Conservation (phyloP, 2,113 vertebrate species). For the Ceuthmochares aereus region DNA sequence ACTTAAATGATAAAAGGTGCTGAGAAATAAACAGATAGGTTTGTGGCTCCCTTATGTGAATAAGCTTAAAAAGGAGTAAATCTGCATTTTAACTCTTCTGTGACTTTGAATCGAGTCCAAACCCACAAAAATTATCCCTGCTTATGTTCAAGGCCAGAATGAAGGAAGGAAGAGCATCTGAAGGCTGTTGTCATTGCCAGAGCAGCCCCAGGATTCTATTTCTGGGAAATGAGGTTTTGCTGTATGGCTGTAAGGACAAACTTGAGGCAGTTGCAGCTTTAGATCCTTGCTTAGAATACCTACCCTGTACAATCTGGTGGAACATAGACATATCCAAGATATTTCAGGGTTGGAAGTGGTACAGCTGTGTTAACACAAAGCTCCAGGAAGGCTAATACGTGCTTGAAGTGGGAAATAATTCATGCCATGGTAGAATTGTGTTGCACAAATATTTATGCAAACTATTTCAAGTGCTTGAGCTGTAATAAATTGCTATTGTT, state of each 20-base stretch:
- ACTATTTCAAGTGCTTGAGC: background rate
- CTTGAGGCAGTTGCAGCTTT: background rate
- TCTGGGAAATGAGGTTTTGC: background rate
- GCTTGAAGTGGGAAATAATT: background rate
- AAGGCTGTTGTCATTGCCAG: background rate
- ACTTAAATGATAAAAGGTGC: conserved; percentile 19
- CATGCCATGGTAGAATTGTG: rapidly evolving
- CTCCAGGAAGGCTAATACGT: background rate
- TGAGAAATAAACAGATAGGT: background rate
- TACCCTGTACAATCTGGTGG: background rate
- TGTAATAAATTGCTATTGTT: background rate
- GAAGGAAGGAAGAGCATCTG: background rate
- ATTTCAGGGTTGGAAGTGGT: background rate
- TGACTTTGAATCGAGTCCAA: background rate
- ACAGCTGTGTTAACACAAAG: background rate
- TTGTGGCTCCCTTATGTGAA: background rate
- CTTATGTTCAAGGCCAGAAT: background rate
- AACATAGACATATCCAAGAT: background rate
- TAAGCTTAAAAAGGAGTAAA: background rate
- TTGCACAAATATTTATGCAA: conserved; percentile 38
- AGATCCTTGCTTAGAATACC: background rate
- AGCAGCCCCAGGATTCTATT: background rate
- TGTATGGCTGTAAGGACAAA: background rate
- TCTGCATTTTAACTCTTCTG: background rate
- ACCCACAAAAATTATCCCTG: background rate